Conservation (phyloP, 2,888 invertebrate genomes). For the Phymatocera aterrima region DNA sequence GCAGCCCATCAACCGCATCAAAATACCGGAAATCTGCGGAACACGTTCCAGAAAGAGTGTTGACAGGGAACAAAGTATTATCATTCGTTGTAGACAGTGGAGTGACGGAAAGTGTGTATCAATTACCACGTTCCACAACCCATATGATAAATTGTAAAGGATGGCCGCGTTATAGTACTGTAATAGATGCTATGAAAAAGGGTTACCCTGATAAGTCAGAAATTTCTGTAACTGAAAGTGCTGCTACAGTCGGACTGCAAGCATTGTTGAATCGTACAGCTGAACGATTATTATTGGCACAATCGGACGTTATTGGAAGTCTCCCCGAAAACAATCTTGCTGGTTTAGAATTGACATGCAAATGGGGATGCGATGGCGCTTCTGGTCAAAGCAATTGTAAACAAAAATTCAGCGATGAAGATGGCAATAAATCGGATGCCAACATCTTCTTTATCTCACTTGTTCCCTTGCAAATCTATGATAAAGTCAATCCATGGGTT, state of each 20-base stretch:
- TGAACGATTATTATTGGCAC: constrained; percentile 47
- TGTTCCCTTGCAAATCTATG: no score
- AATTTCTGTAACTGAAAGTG: constrained; percentile 50
- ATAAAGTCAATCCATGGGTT: no score
- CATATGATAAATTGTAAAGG: background rate
- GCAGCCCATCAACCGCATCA: constrained; percentile 51
- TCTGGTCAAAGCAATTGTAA: no score
- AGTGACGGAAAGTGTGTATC: constrained; percentile 27
- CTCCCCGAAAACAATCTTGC: no score
- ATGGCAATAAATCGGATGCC: no score
- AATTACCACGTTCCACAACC: constrained; percentile 15
- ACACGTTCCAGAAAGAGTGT: constrained; percentile 33
- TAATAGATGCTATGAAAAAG: constrained; percentile 45
- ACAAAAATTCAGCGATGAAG: no score
- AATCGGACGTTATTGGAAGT: constrained; percentile 48
- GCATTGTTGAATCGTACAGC: constrained; percentile 50
- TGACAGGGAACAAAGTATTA: constrained; percentile 45
- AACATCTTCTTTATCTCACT: no score
- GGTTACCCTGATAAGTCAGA: constrained; percentile 47
- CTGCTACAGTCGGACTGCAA: constrained; percentile 51
- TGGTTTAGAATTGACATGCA: no score
- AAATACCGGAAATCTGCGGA: constrained; percentile 49
- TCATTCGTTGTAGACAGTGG: constrained; percentile 48
- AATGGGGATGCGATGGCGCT: no score
- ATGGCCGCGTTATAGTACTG: constrained; percentile 46